Base-by-base conservation (phyloP, 1,140 invertebrate species). In the Streblospio benedicti region DNA sequence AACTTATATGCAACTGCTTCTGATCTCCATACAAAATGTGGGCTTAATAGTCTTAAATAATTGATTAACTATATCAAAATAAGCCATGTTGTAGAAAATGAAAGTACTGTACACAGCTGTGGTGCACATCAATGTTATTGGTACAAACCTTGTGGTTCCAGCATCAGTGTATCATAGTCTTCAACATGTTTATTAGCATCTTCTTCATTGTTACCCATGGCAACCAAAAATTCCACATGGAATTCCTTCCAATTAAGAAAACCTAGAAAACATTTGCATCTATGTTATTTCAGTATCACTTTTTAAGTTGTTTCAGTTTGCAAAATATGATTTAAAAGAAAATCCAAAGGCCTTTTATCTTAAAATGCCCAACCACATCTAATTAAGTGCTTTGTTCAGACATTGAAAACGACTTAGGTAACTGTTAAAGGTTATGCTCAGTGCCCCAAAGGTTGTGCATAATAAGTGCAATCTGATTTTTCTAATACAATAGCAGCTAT, bases 181-280 rank as follows among this genome's bases (percentile, higher is more conserved):
- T 86, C 81, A 57, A 83, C 76, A 63, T 88, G 86, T 38, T 84
- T 82, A 57, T 79, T 77, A 4, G 86, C 83, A 62, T 84, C 85
- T 2, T 81, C 80, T 50, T 83, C 79, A 12, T 82, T 80, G 65
- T 87, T 83, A 12, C 86, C 87, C 57, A 86, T 82, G 52, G 82
- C 80, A 58, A 84, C 78, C 31, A 90, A 69, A 70, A 88, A 90
- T 68, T 86, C 84, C 0, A 81, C 74, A 68, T 88, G 86, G 70
- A 89, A 90, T 69, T 90, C 87, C 58, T 86, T 84, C 88, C 87
- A 90, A 0, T 85, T 84, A 5, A 90, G 79, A 49, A 86, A 80
- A n/a, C 84, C 85, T 86, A 64, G 2, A 72, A 78, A 59, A 63
- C 57, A 62, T n/a, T n/a, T n/a, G n/a, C n/a, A n/a, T n/a, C n/a